phyloP scores from a whole-genome alignment of 2,797 vertebrate species.

The Potorous gilbertii region DNA sequence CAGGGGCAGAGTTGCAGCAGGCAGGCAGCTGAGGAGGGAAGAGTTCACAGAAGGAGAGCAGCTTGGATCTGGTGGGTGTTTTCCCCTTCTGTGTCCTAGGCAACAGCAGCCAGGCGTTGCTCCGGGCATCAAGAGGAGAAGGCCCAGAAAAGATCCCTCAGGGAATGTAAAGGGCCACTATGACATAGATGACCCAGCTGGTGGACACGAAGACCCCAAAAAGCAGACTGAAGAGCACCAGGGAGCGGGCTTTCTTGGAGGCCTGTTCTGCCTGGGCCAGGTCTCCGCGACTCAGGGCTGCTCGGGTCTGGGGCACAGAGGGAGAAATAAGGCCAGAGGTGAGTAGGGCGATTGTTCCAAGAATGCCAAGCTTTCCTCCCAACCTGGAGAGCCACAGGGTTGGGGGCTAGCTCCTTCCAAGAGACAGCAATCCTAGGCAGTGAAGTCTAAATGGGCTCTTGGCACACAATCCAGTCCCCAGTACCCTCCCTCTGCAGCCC shows the following conservation, averaged over 20 bases:
- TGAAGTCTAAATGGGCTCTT: not conserved
- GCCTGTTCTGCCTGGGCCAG: conserved; percentile 82
- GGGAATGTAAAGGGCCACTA: conserved; percentile 82
- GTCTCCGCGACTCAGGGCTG: conserved; percentile 84
- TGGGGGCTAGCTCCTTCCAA: not conserved
- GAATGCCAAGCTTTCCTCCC: not conserved
- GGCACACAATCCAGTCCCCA: accelerated
- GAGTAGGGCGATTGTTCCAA: not conserved
- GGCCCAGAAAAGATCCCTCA: conserved; percentile 25
- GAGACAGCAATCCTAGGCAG: not conserved
- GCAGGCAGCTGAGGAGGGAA: not conserved
- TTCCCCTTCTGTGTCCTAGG: not conserved
- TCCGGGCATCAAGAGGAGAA: accelerated
- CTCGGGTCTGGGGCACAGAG: conserved; percentile 81
- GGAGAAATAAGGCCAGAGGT: not conserved
- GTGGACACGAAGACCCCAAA: conserved; percentile 86
- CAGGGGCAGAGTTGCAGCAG: not conserved
- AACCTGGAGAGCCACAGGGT: not conserved
- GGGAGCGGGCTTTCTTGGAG: conserved; percentile 84
- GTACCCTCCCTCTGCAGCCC: accelerated
- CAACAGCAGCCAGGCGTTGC: not conserved
- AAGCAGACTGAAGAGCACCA: conserved; percentile 88
- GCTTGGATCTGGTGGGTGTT: not conserved
- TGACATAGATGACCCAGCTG: conserved; percentile 88
- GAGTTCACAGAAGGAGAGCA: not conserved